Evolutionary conservation across 1,140 invertebrate genomes (phyloP), one percentile per base, ranked within the genome.

Genomic region (Whitmania pigra): DNA sequence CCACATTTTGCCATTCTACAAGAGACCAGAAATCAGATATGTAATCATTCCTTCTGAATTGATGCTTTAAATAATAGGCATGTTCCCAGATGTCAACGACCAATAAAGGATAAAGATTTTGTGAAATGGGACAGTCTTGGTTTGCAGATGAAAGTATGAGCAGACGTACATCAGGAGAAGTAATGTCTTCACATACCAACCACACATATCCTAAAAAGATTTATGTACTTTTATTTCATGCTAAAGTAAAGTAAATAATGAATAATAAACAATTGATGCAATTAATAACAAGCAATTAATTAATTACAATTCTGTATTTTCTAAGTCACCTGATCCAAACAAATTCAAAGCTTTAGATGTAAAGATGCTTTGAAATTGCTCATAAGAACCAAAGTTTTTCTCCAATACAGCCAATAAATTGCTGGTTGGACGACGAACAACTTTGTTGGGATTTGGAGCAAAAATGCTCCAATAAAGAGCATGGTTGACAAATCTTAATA

Each of bases 71-170:
- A 70, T 80, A 80, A 71, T 81, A 82, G 17, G 80, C 79, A 76
- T 82, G 80, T 68, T 82, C 79, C 80, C 80, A 82, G 11, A 81
- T 76, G 75, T 81, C 79, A 54, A 81, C 72, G 2, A 76, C 78
- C 18, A 80, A 69, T 18, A 81, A 75, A 70, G 79, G 79, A 60
- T 73, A 55, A 53, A 79, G 75, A 40, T 75, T 75, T 55, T 76
- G 22, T 49, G 75, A 75, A 31, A 81, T 57, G n/a, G 79, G 79
- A 53, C 76, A 77, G 72, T 80, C 79, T 75, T 81, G 79, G 75
- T 81, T 80, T 54, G 75, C 67, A 57, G 79, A 79, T 54, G 74
- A 76, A 13, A 75, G 72, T 40, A 81, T 77, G 13, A 76, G 60
- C 7, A 80, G 72, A 22, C 22, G 53, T 27, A 70, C 72, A 29